Evolutionary conservation across 2,113 vertebrate species (phyloP).

Genomic region (Rhinogobius similis): DNA sequence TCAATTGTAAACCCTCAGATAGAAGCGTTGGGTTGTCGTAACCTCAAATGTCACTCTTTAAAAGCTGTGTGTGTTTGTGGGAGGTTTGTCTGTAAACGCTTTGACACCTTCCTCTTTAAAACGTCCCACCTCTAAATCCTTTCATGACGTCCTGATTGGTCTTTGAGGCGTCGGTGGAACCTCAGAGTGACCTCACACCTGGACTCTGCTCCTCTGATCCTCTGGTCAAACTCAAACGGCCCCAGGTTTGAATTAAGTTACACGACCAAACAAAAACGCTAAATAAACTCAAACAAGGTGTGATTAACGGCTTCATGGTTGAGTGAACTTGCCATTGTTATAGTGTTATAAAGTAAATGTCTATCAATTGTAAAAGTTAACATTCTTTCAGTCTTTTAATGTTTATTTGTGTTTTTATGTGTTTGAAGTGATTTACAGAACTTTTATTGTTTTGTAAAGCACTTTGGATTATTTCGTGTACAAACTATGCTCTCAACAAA

Average conservation of each 20-base stretch:
- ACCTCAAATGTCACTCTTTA: background rate
- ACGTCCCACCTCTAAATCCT: background rate
- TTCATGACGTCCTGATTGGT: background rate
- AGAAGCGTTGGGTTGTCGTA: too few relatives aligned
- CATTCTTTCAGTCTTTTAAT: too few relatives aligned
- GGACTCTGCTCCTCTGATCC: background rate
- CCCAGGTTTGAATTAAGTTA: background rate
- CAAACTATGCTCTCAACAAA: too few relatives aligned
- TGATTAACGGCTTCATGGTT: background rate
- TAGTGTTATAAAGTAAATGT: background rate
- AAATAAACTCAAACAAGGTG: conserved; percentile 14
- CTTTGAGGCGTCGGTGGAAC: background rate
- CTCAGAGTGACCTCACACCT: background rate
- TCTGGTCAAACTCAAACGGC: background rate
- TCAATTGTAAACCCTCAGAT: too few relatives aligned
- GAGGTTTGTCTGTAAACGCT: background rate
- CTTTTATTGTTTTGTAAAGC: too few relatives aligned
- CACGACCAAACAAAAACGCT: background rate
- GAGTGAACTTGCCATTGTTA: background rate
- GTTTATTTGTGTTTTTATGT: too few relatives aligned
- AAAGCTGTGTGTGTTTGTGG: background rate
- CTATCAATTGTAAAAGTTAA: too few relatives aligned
- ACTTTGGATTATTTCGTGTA: too few relatives aligned
- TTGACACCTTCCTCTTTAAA: background rate
- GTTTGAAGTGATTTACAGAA: too few relatives aligned